Base-by-base conservation (phyloP, 1,140 invertebrate genomes). In the Ditylenchus dipsaci region DNA sequence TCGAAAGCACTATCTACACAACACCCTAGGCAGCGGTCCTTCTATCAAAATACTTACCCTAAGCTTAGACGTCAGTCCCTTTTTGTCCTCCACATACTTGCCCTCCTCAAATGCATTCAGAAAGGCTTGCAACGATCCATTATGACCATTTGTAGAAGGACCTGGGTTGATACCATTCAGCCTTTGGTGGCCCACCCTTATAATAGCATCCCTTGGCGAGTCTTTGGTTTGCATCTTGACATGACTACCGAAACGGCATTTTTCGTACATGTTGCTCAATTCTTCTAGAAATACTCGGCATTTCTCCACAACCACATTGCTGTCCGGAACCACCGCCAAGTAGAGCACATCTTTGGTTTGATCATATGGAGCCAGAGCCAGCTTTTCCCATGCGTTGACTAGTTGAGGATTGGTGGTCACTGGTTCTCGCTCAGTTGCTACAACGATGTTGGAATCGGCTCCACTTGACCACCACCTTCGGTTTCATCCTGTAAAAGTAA, bases 331-430 rank as follows among this genome's bases (percentile, higher is more conserved):
- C 0, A 98, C 87, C 7, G 96, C 91, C 33, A 97, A 87, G 81
- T 97, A 98, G 3, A 91, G 92, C 1, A 97, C 88, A 82, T 98
- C 93, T 27, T 93, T 87, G 0, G 90, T 87, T 78, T 91, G 91
- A 8, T 92, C 90, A 83, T 94, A 97, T 0, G 95, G 95, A 83
- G 97, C 93, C 1, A 98, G 84, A 0, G 57, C 42, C 38, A 79
- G 56, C 27, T 72, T 59, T 30, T 78, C 78, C 77, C 77, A 78
- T 33, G 73, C 69, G 49, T 72, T 57, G 7, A 77, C 43, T 33
- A 77, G 72, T 60, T 76, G 62, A 42, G 77, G 72, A 58, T 63
- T 63, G 8, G 72, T 71, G 13, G 63, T 26, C n/a, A 78, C 63
- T 17, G 72, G 64, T 38, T 78, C 77, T 1, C 64, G 47, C 30